Evolutionary conservation across 1,140 invertebrate species (phyloP).

Genomic region (Idris sp.): DNA sequence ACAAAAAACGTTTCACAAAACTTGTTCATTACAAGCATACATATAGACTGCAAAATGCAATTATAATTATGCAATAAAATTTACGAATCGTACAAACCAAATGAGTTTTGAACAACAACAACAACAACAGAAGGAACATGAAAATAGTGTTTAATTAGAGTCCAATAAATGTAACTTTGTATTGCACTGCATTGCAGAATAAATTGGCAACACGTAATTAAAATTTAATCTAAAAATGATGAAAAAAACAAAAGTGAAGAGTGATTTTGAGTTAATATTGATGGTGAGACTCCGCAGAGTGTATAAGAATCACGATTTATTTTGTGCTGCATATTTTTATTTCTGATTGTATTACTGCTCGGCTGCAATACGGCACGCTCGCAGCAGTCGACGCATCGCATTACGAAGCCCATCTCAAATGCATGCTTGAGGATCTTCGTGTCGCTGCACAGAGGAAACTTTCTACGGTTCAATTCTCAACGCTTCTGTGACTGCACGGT

Average conservation of each 20-base stretch:
- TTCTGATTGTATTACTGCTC: conserved; percentile 53
- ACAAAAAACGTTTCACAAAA: too few species aligned
- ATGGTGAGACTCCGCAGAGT: conserved; percentile 16
- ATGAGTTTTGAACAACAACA: too few species aligned
- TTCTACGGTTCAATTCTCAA: conserved; percentile 59
- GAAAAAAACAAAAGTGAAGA: too few species aligned
- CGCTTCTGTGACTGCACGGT: conserved; percentile 56
- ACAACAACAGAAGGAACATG: too few species aligned
- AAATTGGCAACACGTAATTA: conserved; percentile 2
- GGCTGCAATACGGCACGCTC: conserved; percentile 51
- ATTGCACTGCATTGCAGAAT: too few species aligned
- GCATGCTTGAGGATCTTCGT: conserved; percentile 60
- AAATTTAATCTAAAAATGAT: conserved; percentile 27
- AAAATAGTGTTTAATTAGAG: too few species aligned
- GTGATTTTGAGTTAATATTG: too few species aligned
- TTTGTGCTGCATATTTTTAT: conserved; percentile 40
- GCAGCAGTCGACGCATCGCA: conserved; percentile 56
- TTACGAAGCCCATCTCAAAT: conserved; percentile 60
- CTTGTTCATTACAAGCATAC: too few species aligned
- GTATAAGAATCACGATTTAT: conserved; percentile 52
- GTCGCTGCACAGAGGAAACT: conserved; percentile 59
- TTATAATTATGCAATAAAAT: too few species aligned
- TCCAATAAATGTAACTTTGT: too few species aligned
- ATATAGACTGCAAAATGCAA: too few species aligned
- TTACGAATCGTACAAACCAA: too few species aligned